phyloP scores from a whole-genome alignment of 2,113 vertebrate species.

The Trichechus manatus region DNA sequence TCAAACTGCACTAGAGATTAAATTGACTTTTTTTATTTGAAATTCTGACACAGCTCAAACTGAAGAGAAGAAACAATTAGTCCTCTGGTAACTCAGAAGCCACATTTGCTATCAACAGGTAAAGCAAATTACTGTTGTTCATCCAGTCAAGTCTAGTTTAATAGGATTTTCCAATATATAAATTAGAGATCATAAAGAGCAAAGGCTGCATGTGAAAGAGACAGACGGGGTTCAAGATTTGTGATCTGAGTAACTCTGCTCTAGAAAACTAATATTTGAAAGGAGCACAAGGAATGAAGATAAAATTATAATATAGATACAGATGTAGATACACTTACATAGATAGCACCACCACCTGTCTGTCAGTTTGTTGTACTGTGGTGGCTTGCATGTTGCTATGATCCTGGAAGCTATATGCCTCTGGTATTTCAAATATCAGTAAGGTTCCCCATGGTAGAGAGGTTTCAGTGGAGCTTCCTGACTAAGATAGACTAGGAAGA shows the following conservation, averaged over 20 bases:
- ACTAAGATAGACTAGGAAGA: background rate
- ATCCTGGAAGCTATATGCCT: too few relatives aligned
- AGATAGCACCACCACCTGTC: background rate
- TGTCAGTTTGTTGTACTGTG: background rate
- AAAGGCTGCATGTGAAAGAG: background rate
- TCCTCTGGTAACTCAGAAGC: slow-evolving; percentile 22
- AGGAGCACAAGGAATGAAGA: background rate
- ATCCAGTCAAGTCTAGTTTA: slow-evolving; percentile 23
- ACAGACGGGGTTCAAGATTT: background rate
- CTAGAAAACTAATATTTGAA: slow-evolving; percentile 36
- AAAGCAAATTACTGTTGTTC: slow-evolving; percentile 55
- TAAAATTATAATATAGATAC: background rate
- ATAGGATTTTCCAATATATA: slow-evolving; percentile 65
- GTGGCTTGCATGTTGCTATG: too few relatives aligned
- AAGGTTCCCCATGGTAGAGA: background rate
- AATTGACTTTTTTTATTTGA: slow-evolving; percentile 85
- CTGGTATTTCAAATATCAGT: background rate
- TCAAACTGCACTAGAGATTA: slow-evolving; percentile 83
- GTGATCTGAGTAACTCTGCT: background rate
- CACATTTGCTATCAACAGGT: slow-evolving; percentile 46
- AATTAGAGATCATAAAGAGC: slow-evolving; percentile 55
- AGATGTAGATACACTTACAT: background rate
- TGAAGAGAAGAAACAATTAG: slow-evolving; percentile 81
- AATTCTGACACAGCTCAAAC: slow-evolving; percentile 79
- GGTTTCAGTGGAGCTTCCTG: background rate